A percentile compares a stretch with the other conserved stretches of the same genome.
Conservation (phyloP, 2,888 invertebrate species). For the Platycnemis pennipes region DNA sequence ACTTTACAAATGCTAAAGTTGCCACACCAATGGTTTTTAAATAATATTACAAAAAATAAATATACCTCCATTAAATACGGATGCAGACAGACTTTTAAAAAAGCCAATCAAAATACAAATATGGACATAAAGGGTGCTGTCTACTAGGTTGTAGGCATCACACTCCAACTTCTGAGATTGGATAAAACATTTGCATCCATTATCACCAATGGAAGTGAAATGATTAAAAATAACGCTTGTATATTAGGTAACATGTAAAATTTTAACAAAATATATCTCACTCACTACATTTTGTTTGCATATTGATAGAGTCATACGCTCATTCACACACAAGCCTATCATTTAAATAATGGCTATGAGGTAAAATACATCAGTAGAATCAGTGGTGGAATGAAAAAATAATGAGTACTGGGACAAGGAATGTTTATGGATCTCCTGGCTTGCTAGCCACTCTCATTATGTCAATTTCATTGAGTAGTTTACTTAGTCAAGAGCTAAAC, state of each 20-base stretch:
- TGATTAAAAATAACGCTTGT: background rate
- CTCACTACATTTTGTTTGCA: slow-evolving; percentile 9
- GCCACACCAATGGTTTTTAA: background rate
- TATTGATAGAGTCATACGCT: background rate
- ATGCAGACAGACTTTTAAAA: background rate
- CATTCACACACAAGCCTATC: slow-evolving; percentile 18
- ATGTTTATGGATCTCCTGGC: background rate
- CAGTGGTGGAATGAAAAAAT: background rate
- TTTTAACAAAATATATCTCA: slow-evolving; percentile 39
- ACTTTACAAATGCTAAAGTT: background rate
- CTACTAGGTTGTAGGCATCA: background rate
- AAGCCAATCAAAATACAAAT: background rate
- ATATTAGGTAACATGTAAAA: slow-evolving; percentile 28
- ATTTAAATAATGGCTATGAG: slow-evolving; percentile 7
- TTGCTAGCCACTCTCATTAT: background rate
- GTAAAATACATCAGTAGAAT: background rate
- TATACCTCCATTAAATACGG: background rate
- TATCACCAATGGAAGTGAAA: background rate
- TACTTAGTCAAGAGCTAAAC: background rate
- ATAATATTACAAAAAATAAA: slow-evolving; percentile 16
- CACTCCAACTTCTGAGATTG: background rate
- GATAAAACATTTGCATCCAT: background rate
- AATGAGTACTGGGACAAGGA: background rate
- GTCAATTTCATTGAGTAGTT: background rate
- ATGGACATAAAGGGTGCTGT: background rate